These are phyloP conservation scores for Pantherophis guttatus DNA, from an alignment of 2,113 vertebrate genomes.

Conservation along the genomic window DNA sequence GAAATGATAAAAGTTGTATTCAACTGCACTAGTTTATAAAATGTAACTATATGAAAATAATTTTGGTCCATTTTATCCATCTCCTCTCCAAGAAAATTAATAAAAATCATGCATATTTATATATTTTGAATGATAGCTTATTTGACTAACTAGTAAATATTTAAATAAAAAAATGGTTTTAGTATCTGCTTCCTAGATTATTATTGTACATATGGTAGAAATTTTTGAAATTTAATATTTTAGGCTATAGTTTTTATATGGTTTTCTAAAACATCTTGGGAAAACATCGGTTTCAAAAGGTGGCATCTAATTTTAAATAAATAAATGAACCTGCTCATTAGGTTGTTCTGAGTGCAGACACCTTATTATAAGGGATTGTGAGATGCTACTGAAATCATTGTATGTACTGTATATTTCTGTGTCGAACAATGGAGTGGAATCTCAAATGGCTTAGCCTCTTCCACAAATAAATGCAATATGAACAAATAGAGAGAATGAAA, in stretches of 20 bases:
- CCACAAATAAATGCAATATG: background rate
- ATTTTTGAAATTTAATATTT: background rate
- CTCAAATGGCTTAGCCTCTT: background rate
- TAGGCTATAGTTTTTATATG: background rate
- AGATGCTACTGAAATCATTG: background rate
- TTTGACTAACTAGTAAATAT: background rate
- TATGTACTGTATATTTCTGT: background rate
- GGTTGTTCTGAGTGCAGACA: background rate
- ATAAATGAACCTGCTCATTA: background rate
- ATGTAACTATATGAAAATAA: background rate
- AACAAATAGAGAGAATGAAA: constrained; percentile 23
- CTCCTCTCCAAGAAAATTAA: background rate
- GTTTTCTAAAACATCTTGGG: background rate
- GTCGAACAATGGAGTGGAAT: background rate
- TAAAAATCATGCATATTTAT: background rate
- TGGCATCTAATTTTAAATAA: background rate
- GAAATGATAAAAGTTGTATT: background rate
- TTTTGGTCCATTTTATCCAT: background rate
- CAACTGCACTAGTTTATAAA: background rate
- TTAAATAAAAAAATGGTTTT: background rate
- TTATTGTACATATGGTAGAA: background rate
- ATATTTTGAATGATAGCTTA: background rate
- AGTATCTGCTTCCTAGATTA: background rate
- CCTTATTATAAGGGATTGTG: background rate
- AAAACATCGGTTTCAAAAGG: background rate